Evolutionary conservation across 2,888 invertebrate genomes (phyloP).

Genomic region (Leptopterna dolabrata): DNA sequence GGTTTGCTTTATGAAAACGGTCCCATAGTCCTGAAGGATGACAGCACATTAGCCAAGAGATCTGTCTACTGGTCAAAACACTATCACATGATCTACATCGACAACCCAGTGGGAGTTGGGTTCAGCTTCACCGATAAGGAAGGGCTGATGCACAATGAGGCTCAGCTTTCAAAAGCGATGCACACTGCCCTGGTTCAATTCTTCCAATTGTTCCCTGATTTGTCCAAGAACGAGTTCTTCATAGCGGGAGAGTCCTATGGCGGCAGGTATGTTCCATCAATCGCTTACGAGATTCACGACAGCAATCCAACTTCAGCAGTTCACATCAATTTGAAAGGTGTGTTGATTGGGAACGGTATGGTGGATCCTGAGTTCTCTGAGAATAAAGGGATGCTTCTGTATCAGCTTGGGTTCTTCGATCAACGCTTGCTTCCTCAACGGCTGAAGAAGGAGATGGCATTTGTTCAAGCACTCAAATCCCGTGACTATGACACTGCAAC

Average conservation of each 20-base stretch:
- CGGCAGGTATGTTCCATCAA: slow-evolving; percentile 71
- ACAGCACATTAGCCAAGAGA: slow-evolving; percentile 63
- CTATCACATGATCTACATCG: slow-evolving; percentile 74
- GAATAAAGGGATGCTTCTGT: slow-evolving; percentile 69
- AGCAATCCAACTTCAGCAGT: slow-evolving; percentile 69
- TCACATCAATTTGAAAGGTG: slow-evolving; percentile 71
- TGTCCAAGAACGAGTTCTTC: slow-evolving; percentile 71
- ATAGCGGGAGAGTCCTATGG: slow-evolving; percentile 75
- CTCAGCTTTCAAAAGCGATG: slow-evolving; percentile 71
- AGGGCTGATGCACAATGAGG: slow-evolving; percentile 70
- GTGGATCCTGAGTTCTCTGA: slow-evolving; percentile 70
- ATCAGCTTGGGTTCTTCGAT: slow-evolving; percentile 69
- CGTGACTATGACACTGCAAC: background rate
- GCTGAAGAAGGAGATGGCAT: background rate
- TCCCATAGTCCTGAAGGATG: slow-evolving; percentile 66
- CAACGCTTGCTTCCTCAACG: slow-evolving; percentile 40
- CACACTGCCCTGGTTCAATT: slow-evolving; percentile 72
- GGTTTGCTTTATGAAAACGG: slow-evolving; percentile 74
- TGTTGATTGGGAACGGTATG: slow-evolving; percentile 71
- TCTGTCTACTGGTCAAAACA: slow-evolving; percentile 73
- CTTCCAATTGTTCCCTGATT: slow-evolving; percentile 72
- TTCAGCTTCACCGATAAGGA: slow-evolving; percentile 74
- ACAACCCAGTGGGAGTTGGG: slow-evolving; percentile 76
- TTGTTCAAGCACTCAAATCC: background rate
- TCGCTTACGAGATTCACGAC: slow-evolving; percentile 70